Conservation (phyloP, 1,140 invertebrate species). For the Orius insidiosus region DNA sequence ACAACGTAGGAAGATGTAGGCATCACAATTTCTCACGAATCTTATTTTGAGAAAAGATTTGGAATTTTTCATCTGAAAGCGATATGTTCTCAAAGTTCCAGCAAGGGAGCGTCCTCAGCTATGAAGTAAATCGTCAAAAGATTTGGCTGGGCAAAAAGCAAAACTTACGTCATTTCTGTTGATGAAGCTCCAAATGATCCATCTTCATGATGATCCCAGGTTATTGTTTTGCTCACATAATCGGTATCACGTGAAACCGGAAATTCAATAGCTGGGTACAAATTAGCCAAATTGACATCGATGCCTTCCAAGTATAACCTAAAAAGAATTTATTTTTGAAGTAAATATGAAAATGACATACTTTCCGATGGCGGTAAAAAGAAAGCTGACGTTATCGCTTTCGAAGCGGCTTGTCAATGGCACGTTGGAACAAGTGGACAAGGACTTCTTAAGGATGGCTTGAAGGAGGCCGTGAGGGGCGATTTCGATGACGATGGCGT, state of each 20-base stretch:
- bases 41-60: background rate
- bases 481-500: slow-evolving; percentile 41
- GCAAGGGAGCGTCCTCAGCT: background rate
- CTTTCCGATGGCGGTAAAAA: slow-evolving; percentile 35
- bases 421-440: slow-evolving; percentile 32
- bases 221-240: slow-evolving; percentile 46
- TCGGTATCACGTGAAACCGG: slow-evolving; percentile 56
- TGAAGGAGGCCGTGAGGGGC: slow-evolving; percentile 40
- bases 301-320: slow-evolving; percentile 49
- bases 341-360: slow-evolving; percentile 22
- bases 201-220: slow-evolving; percentile 48
- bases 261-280: slow-evolving; percentile 43
- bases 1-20: background rate
- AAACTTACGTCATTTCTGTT: too few species aligned
- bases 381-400: slow-evolving; percentile 29
- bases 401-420: slow-evolving; percentile 36
- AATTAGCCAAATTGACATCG: slow-evolving; percentile 35
- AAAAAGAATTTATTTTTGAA: slow-evolving; percentile 17
- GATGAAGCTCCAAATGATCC: slow-evolving; percentile 3
- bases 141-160: too few species aligned
- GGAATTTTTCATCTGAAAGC: background rate
- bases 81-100: background rate
- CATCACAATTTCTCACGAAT: background rate
- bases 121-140: background rate
- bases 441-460: slow-evolving; percentile 36